Evolutionary conservation across 1,140 invertebrate species (phyloP), one percentile per base, ranked within the genome.

Genomic region (Ostrea edulis): DNA sequence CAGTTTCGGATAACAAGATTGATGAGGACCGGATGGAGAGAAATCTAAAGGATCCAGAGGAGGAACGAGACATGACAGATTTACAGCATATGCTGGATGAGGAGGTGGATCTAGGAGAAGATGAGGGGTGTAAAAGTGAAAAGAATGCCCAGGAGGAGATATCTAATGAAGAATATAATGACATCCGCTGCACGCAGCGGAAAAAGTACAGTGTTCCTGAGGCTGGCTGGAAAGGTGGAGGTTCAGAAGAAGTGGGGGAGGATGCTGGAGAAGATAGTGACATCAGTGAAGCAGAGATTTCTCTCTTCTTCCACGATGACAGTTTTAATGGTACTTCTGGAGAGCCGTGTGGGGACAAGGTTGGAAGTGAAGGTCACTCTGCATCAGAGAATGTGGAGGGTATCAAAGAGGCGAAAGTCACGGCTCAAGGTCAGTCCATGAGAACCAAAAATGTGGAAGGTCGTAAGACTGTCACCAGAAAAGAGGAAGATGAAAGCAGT

Each of bases 91-190:
- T 22, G 20, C 29, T 62, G 22, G 29, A 17, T 8, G 25, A 62
- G n/a, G 68, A 85, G 8, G 88, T 82, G 17, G 53, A 51, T 29
- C 53, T 29, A 22, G 22, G 20, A 22, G 87, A 85, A 35, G n/a
- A n/a, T 20, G 54, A 83, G 8, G 44, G 17, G 7, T 29, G 65
- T 68, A 62, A 44, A 53, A 44, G 77, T 8, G 68, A 52, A 0
- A 84, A 81, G 12, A 77, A 77, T 35, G 22, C 0, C 9, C 22
- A 25, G 0, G 58, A 54, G 17, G 58, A 52, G 9, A 85, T 85
- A 44, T 71, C 81, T 77, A 29, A 86, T 55, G 82, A 85, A 20
- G 89, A 89, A 65, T 87, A 87, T 58, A 20, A 71, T 29, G 89
- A 89, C 3, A 87, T 89, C 22, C 58, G 29, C 20, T 82, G 53